phyloP scores from a whole-genome alignment of 2,888 invertebrate species.

The Orchestes rusci region DNA sequence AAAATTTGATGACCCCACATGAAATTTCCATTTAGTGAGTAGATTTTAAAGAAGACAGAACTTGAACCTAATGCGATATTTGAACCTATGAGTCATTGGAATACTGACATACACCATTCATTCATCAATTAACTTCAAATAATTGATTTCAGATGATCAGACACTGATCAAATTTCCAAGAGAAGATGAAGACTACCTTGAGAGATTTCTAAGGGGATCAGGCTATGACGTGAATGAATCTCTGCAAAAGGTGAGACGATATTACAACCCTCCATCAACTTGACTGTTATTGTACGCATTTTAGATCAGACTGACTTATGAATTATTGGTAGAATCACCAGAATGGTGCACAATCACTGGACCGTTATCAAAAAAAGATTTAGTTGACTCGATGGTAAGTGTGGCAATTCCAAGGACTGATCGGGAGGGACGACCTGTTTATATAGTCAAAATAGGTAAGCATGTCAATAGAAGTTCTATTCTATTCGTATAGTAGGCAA shows the following conservation, averaged over 20 bases:
- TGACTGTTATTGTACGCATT: no score
- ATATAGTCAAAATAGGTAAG: slow-evolving; percentile 37
- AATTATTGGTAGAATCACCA: slow-evolving; percentile 35
- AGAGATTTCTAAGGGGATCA: slow-evolving; percentile 36
- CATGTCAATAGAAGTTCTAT: no score
- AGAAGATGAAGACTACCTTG: slow-evolving; percentile 31
- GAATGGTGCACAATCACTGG: slow-evolving; percentile 38
- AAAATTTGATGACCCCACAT: no score
- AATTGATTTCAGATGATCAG: no score
- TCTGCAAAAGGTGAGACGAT: slow-evolving; percentile 35
- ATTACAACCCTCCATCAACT: not conserved
- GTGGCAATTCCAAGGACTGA: slow-evolving; percentile 36
- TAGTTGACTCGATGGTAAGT: slow-evolving; percentile 38
- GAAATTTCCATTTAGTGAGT: no score
- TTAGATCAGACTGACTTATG: slow-evolving; percentile 38
- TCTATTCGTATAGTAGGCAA: no score
- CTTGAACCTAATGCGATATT: no score
- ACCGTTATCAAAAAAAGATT: slow-evolving; percentile 30
- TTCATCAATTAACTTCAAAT: no score
- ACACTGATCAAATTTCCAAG: slow-evolving; percentile 30
- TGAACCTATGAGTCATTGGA: no score
- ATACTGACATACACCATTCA: no score
- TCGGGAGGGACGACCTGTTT: slow-evolving; percentile 39
- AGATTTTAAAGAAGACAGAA: no score
- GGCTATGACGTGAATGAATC: slow-evolving; percentile 38